Evolutionary conservation across 2,888 invertebrate species (phyloP), one percentile per base, ranked within the genome.

Genomic region (Hirtodrosophila alboralis): DNA sequence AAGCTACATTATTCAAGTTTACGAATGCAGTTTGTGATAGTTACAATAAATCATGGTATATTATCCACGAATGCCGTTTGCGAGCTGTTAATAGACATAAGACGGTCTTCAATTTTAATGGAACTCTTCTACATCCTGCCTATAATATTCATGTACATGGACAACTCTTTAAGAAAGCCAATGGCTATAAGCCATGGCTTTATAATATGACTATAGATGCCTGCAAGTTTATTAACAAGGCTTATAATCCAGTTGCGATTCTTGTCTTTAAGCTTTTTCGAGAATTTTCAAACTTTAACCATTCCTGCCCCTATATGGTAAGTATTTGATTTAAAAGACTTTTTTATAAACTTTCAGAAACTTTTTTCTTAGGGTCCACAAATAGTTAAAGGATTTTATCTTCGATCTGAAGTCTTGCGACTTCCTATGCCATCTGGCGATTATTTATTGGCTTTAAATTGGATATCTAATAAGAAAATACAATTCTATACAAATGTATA

Each of bases 31-130:
- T 40, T 0, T 79, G 76, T 27, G 47, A 37, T 3, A 62, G 30
- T 26, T 38, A 13, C 5, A 75, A 77, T 8, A 12, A 56, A 34
- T 56, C 77, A 0, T 79, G 66, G 75, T 4, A 72, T 3, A 4
- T 23, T 0, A 45, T 77, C 0, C 4, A 66, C 12, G 6, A 38
- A 16, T 76, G 68, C 23, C 58, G 75, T 0, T 7, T 76, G 1
- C 43, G 47, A 10, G 70, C 65, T 1, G 33, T 66, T 0, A 41
- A 30, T 2, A 49, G 70, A 0, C 21, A 60, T 26, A 34, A 10
- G 7, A 51, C 43, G 0, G 37, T 16, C 1, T n/a, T 67, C 0
- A 68, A 71, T 21, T n/a, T 47, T 0, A 64, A 66, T n/a, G 13
- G 1, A 14, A 51, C 48, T 5, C 0, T 60, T 3, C 7, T 58